Evolutionary conservation across 2,113 vertebrate species (phyloP).

Genomic region (Zosterops hypoxanthus): DNA sequence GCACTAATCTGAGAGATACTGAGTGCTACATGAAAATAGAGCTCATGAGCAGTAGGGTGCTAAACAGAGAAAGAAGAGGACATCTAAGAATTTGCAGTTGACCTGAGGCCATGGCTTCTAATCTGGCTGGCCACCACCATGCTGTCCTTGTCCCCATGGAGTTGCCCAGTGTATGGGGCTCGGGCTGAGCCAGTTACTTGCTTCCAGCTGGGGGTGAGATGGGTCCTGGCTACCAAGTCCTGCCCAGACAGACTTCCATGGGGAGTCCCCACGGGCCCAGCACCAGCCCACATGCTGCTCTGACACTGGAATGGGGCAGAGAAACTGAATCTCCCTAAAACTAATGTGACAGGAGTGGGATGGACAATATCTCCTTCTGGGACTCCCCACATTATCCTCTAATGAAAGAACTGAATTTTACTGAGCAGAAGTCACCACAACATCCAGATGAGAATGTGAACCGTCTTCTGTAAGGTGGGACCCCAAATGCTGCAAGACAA

Average conservation of each 20-base stretch:
- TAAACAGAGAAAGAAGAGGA: not conserved
- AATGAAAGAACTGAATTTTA: not conserved
- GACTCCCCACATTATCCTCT: not conserved
- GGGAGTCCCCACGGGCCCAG: fast-evolving
- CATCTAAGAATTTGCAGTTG: not conserved
- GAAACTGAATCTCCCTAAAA: not conserved
- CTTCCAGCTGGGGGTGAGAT: not conserved
- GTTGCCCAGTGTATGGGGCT: fast-evolving
- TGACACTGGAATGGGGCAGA: not conserved
- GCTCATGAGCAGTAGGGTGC: not conserved
- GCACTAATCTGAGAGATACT: not conserved
- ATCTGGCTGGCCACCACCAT: not conserved
- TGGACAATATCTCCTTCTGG: not conserved
- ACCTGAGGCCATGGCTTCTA: not conserved
- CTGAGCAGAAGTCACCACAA: not conserved
- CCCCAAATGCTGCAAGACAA: not conserved
- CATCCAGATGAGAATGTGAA: not conserved
- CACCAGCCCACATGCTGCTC: fast-evolving
- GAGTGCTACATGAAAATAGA: not conserved
- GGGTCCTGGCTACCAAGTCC: not conserved
- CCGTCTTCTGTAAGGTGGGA: not conserved
- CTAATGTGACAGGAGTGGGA: not conserved
- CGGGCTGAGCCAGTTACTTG: not conserved
- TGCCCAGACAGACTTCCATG: not conserved
- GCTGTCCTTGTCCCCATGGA: not conserved